Evolutionary conservation across 2,113 vertebrate species (phyloP).

Genomic region (Coracopsis vasa): DNA sequence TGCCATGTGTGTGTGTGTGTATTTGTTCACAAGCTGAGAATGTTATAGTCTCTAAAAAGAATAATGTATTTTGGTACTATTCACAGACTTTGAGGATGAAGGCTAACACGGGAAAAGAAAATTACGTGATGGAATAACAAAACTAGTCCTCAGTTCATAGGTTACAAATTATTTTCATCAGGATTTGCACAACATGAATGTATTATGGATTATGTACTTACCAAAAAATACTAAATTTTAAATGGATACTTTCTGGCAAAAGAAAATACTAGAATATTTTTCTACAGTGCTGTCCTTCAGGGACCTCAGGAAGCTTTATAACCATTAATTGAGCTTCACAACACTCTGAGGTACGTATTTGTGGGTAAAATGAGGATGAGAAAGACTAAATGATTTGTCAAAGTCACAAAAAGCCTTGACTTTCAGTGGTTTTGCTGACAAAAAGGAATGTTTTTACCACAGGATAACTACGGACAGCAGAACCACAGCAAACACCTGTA

Average conservation of each 20-base stretch:
- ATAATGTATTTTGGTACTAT: background rate
- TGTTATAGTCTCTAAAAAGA: background rate
- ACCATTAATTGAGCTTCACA: background rate
- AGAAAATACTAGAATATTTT: background rate
- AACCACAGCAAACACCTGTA: background rate
- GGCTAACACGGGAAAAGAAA: background rate
- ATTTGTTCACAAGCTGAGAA: background rate
- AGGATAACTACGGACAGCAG: background rate
- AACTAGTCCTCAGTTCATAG: slow-evolving; percentile 2
- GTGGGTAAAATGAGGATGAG: background rate
- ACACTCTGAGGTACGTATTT: background rate
- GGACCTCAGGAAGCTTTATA: background rate
- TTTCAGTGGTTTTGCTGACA: background rate
- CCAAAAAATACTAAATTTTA: background rate
- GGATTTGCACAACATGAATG: background rate
- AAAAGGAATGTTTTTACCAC: background rate
- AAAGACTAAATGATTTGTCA: background rate
- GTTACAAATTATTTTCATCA: slow-evolving; percentile 19
- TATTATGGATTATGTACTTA: background rate
- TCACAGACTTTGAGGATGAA: slow-evolving; percentile 43
- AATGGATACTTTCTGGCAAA: background rate
- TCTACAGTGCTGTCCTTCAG: background rate
- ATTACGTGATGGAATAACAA: slow-evolving; percentile 1
- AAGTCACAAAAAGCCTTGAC: background rate
- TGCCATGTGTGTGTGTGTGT: background rate